phyloP scores from a whole-genome alignment of 2,888 invertebrate species.

The Lepidocyrtoides sp. region DNA sequence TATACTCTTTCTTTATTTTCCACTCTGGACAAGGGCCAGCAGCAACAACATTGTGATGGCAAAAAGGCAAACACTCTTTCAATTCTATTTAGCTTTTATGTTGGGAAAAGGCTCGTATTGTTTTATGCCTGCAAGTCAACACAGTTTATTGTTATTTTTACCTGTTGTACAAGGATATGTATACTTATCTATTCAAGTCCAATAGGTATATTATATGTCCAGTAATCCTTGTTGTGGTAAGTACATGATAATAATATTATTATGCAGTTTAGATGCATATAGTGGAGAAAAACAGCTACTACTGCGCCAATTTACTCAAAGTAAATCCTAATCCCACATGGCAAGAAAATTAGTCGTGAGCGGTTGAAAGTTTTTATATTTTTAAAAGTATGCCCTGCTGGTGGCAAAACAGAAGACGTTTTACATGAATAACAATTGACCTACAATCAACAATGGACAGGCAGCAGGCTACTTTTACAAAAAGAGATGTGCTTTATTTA shows the following conservation, averaged over 20 bases:
- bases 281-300: not conserved
- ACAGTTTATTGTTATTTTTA: not conserved
- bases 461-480: not conserved
- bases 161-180: not conserved
- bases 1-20: no score
- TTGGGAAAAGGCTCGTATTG: constrained; percentile 24
- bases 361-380: not conserved
- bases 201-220: not conserved
- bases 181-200: not conserved
- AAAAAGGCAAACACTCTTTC: not conserved
- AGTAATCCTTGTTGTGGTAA: not conserved
- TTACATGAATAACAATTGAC: constrained; percentile 60
- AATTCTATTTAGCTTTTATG: not conserved
- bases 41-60: not conserved
- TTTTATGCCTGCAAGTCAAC: constrained; percentile 53
- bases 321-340: not conserved
- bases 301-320: constrained; percentile 28
- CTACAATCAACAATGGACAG: not conserved
- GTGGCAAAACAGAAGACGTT: constrained; percentile 59
- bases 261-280: no score
- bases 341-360: constrained; percentile 60
- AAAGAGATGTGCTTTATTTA: not conserved
- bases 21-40: constrained; percentile 60
- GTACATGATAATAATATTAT: no score
- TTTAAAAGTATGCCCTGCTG: constrained; percentile 49